Evolutionary conservation across 1,140 invertebrate genomes (phyloP).

Genomic region (Solen grandis): DNA sequence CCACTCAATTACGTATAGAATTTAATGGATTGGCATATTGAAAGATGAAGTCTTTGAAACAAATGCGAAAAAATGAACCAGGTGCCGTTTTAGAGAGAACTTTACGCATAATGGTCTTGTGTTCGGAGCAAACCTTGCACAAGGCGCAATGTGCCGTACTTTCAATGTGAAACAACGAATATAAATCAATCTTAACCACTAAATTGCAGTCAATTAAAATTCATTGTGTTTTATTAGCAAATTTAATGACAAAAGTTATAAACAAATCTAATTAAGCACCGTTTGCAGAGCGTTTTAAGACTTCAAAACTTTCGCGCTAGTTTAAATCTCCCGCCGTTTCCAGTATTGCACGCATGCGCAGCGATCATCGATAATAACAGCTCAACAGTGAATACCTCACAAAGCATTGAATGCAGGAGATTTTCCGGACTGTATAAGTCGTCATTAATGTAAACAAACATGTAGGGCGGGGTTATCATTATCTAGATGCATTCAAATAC

Average conservation of each 20-base stretch:
- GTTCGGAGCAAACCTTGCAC: neutral
- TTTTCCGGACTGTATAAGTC: too few relatives aligned
- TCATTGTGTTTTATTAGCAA: neutral
- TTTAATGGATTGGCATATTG: neutral
- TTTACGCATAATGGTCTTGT: neutral
- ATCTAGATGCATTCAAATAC: too few relatives aligned
- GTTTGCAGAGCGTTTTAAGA: neutral
- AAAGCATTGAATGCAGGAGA: too few relatives aligned
- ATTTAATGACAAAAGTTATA: neutral
- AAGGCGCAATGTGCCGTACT: neutral
- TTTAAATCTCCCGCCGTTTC: neutral
- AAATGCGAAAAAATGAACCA: neutral
- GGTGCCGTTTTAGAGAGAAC: neutral
- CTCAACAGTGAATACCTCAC: too few relatives aligned
- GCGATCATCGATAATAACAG: neutral
- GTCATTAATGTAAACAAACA: too few relatives aligned
- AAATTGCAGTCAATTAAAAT: neutral
- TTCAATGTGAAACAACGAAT: neutral
- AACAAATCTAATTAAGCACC: neutral
- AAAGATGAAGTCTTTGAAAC: neutral
- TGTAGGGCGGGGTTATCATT: too few relatives aligned
- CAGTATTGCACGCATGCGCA: neutral
- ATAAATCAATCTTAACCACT: neutral
- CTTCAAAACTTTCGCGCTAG: neutral
- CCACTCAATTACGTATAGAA: neutral